Base-by-base conservation (phyloP, 2,113 vertebrate species). In the Shinisaurus crocodilurus region DNA sequence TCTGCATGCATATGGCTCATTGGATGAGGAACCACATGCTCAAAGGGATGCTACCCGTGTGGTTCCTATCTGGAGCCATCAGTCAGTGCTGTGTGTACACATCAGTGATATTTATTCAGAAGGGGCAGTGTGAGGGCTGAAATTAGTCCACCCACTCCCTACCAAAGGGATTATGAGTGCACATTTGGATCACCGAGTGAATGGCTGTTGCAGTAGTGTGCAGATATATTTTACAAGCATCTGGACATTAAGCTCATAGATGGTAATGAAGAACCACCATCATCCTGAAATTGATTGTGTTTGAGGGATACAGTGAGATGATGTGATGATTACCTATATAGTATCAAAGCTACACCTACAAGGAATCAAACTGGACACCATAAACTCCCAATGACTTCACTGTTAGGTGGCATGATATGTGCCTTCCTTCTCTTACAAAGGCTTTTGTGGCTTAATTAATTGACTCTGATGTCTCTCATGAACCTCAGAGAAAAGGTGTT, bases 401-500 rank as follows among this genome's bases (percentile, higher is more conserved):
- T 75, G 92, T 87, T 3, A 0, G 65, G 23, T 23, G 86, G 80
- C 86, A 74, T 67, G 54, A 45, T 79, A 57, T 0, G 77, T 1
- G 6, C 32, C 90, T 34, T 34, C 1, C 1, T 18, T 70, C 80
- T 77, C 82, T 80, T 83, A 32, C 0, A 0, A 75, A 54, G 7
- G 83, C 0, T 1, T 74, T 67, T 80, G 87, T 81, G 87, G 74
- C 7, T 89, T 92, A 90, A 91, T 86, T 87, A 91, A 25, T 18
- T 85, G 54, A 74, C 69, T 57, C 63, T 43, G 63, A 86, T 76
- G 27, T 37, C 37, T n/a, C 74, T 37, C 60, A 27, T 43, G 82
- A 92, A 90, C 82, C 43, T 85, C 67, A 89, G 34, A 86, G 40
- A 72, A 87, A 82, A 75, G 80, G 82, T 89, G 57, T 87, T 88